phyloP scores from a whole-genome alignment of 2,797 vertebrate species.

The Enteromius viviparus region DNA sequence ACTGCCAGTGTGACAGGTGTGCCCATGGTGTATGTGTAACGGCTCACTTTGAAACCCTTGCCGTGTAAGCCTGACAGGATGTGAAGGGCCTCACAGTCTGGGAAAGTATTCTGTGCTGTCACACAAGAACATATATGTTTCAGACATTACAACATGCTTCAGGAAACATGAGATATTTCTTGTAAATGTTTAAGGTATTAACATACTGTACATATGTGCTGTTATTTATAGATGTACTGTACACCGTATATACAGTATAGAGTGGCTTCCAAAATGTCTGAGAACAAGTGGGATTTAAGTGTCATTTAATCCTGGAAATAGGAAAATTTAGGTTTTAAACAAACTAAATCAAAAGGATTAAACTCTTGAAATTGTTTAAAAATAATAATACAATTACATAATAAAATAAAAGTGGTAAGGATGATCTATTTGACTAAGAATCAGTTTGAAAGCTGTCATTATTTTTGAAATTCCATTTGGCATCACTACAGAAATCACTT shows the following conservation, averaged over 20 bases:
- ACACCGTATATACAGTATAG: neutral
- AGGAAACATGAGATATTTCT: conserved; percentile 16
- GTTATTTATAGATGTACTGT: neutral
- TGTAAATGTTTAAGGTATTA: conserved; percentile 21
- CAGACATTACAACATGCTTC: conserved; percentile 4
- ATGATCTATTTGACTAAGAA: neutral
- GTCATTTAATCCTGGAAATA: neutral
- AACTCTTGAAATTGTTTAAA: neutral
- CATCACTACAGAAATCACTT: neutral
- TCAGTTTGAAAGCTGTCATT: neutral
- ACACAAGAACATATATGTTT: conserved; percentile 29
- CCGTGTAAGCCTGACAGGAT: conserved; percentile 33
- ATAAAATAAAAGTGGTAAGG: neutral
- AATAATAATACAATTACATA: neutral
- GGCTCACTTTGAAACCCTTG: conserved; percentile 46
- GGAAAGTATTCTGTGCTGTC: conserved; percentile 32
- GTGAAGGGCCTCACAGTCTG: conserved; percentile 39
- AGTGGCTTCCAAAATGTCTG: neutral
- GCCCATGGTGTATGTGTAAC: conserved; percentile 40
- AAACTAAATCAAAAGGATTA: neutral
- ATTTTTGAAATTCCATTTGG: neutral
- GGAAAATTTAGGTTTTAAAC: neutral
- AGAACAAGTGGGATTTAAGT: neutral
- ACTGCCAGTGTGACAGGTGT: conserved; percentile 54
- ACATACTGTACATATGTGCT: conserved; percentile 5